Evolutionary conservation across 1,140 invertebrate genomes (phyloP), one percentile per base, ranked within the genome.

Genomic region (Drosophila seguyi): DNA sequence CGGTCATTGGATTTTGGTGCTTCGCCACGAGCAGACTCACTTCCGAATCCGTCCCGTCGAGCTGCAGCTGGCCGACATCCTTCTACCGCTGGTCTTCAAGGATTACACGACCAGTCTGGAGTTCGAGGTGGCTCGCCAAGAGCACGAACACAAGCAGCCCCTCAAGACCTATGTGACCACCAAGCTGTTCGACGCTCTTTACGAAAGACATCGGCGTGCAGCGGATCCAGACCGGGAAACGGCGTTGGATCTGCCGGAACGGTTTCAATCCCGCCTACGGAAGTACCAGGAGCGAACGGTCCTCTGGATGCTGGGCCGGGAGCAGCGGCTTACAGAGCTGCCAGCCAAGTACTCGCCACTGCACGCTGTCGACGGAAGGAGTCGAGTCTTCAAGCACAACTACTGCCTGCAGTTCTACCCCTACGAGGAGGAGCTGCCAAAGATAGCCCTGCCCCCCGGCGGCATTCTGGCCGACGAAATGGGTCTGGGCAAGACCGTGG

Each of bases 401-500:
- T 75, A 90, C 59, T 90, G 85, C 61, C 61, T 88, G 6, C 58
- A 81, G n/a, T 88, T 88, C n/a, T 75, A 66, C 41, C 13, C 52
- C 11, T 67, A 48, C n/a, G 58, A 72, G 6, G 66, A 60, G 4
- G 6, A 42, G 38, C 10, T 81, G 2, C 85, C 77, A 0, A 52
- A 16, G 14, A 31, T 84, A 0, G 4, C 62, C 3, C 42, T 93
- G 29, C 93, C 93, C 39, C 94, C 93, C n/a, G 96, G 96, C 56
- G 97, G 96, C 7, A 97, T 97, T 59, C 92, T 97, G 48, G 96
- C 96, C 18, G 97, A 97, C 93, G 96, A 97, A 93, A 97, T 97
- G 97, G 97, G 96, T 11, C 91, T 97, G 18, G 97, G 97, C 3
- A 97, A 97, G 93, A 97, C 97, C 0, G 95, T 97, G 6, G 96